Conservation (phyloP, 2,113 vertebrate genomes). For the Limanda limanda region DNA sequence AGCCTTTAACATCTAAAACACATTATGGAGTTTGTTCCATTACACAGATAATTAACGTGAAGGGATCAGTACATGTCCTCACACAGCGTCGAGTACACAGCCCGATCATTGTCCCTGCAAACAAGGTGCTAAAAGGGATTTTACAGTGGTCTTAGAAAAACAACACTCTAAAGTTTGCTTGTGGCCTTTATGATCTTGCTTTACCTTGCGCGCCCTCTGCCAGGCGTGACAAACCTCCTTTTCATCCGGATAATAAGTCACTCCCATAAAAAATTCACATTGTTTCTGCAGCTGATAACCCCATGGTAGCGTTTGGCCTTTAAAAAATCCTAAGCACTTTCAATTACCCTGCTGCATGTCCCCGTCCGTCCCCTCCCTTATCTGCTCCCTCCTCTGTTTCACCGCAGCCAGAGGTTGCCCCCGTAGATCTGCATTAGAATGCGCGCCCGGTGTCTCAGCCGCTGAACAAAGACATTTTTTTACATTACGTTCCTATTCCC, state of each 20-base stretch:
- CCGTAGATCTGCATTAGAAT: conserved; percentile 73
- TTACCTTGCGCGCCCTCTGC: conserved; percentile 53
- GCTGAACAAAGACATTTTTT: conserved; percentile 74
- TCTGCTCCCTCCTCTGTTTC: conserved; percentile 69
- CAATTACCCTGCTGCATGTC: conserved; percentile 69
- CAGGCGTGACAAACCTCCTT: conserved; percentile 49
- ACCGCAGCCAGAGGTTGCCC: conserved; percentile 68
- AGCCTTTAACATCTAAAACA: neutral
- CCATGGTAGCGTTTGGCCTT: conserved; percentile 74
- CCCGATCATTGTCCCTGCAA: conserved; percentile 19
- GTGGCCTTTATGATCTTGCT: conserved; percentile 66
- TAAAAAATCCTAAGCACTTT: conserved; percentile 73
- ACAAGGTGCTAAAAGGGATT: conserved; percentile 55
- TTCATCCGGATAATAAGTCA: conserved; percentile 73
- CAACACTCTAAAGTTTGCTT: conserved; percentile 63
- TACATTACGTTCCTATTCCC: conserved; percentile 73
- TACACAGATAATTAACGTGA: conserved; percentile 33
- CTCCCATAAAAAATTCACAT: conserved; percentile 71
- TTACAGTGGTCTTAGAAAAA: conserved; percentile 48
- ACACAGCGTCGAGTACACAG: conserved; percentile 30
- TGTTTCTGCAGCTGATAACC: conserved; percentile 78
- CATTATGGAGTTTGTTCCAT: conserved; percentile 38
- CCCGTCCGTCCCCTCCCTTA: conserved; percentile 68
- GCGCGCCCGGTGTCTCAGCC: conserved; percentile 64
- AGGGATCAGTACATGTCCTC: conserved; percentile 43